These are phyloP conservation scores for Chionis minor DNA, from an alignment of 2,113 vertebrate genomes.

Conservation along the genomic window DNA sequence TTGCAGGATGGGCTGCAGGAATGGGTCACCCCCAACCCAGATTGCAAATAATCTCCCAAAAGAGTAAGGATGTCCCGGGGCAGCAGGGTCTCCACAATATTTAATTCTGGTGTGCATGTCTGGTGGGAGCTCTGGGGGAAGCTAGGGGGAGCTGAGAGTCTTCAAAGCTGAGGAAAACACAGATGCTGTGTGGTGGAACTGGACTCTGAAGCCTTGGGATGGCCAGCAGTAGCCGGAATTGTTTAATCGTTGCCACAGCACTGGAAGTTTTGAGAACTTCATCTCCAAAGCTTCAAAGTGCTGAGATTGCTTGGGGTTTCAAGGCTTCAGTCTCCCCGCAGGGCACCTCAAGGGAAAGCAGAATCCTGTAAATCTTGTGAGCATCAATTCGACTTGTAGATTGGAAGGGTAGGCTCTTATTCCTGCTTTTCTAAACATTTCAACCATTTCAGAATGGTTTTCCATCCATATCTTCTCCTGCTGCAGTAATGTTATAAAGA, in stretches of 20 bases:
- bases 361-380: not conserved
- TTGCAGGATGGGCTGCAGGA: not conserved
- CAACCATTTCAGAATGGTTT: not conserved
- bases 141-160: not conserved
- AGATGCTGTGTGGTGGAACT: not conserved
- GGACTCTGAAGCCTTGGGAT: not conserved
- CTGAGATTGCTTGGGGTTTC: not conserved
- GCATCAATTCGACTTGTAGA: not conserved
- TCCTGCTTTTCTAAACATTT: not conserved
- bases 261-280: not conserved
- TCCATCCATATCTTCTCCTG: not conserved
- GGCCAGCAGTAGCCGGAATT: not conserved
- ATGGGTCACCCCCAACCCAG: not conserved
- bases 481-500: not conserved
- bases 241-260: not conserved
- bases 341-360: not conserved
- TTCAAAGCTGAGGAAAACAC: not conserved
- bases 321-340: fast-evolving
- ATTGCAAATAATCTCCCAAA: fast-evolving
- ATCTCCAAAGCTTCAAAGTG: not conserved
- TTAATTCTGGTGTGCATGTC: not conserved
- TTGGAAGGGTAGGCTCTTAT: not conserved
- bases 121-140: too few species aligned
- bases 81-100: not conserved
- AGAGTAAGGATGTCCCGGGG: not conserved